Percentiles rank a stretch among this genome's conserved stretches.
Evolutionary conservation across 1,140 invertebrate species (phyloP).

Genomic region (Drosophila grimshawi): DNA sequence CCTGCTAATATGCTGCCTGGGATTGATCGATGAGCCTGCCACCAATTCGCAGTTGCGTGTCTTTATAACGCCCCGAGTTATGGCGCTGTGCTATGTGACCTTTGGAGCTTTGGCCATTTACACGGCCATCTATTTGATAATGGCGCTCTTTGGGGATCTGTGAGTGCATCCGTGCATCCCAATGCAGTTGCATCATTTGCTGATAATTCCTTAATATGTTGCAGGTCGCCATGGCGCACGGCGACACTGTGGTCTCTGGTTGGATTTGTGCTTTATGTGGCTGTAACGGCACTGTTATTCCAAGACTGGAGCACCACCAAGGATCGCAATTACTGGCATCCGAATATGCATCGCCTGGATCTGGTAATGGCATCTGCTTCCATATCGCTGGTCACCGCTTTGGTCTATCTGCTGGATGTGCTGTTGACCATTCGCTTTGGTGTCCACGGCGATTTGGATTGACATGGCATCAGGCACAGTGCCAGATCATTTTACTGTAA

Average conservation of each 20-base stretch:
- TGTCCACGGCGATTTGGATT: constrained; percentile 76
- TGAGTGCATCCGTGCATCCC: constrained; percentile 37
- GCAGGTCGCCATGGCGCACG: constrained; percentile 77
- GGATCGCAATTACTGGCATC: constrained; percentile 84
- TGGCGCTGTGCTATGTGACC: constrained; percentile 80
- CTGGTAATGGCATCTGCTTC: constrained; percentile 78
- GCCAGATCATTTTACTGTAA: constrained; percentile 58
- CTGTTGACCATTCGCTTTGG: constrained; percentile 79
- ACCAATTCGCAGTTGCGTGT: constrained; percentile 77
- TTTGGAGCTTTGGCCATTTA: constrained; percentile 78
- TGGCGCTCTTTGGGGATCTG: constrained; percentile 80
- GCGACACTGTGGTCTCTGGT: constrained; percentile 71
- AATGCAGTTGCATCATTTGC: not conserved
- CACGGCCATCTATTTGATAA: constrained; percentile 78
- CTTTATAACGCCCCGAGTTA: constrained; percentile 78
- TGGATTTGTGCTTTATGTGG: constrained; percentile 71
- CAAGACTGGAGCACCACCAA: constrained; percentile 82
- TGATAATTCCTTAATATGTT: not conserved
- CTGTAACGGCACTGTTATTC: constrained; percentile 70
- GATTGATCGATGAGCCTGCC: constrained; percentile 81
- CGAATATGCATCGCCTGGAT: constrained; percentile 83
- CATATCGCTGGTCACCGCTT: constrained; percentile 69
- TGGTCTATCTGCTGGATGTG: constrained; percentile 75
- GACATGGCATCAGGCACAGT: constrained; percentile 34
- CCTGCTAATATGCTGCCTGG: constrained; percentile 78